A percentile compares a stretch with the other conserved stretches of the same genome.
These are phyloP conservation scores for Antrozous pallidus DNA, from an alignment of 2,797 vertebrate genomes.

Conservation along the genomic window DNA sequence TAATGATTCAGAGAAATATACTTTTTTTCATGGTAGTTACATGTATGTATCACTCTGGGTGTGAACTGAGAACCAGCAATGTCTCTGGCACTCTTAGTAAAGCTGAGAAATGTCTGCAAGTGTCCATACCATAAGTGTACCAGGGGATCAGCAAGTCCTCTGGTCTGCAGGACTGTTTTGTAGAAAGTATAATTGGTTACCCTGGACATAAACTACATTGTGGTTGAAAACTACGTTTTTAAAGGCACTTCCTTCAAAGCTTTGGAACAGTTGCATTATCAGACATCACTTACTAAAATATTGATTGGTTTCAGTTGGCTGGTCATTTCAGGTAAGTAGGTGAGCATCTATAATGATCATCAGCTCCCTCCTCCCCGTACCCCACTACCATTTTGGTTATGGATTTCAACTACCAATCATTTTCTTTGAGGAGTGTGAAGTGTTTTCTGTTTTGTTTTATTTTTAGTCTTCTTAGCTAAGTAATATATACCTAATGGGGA, in stretches of 20 bases:
- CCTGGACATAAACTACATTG: background rate
- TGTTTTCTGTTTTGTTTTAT: background rate
- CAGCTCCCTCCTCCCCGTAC: background rate
- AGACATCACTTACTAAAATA: conserved; percentile 3
- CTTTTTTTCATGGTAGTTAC: background rate
- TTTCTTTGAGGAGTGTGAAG: background rate
- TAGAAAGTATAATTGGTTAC: background rate
- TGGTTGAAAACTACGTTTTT: background rate
- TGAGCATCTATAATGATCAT: background rate
- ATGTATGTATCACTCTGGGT: background rate
- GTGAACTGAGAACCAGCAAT: background rate
- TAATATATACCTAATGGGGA: background rate
- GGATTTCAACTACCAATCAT: background rate
- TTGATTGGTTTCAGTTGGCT: conserved; percentile 15
- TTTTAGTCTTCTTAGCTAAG: background rate
- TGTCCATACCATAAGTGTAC: background rate
- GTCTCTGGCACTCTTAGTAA: background rate
- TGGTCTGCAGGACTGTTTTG: background rate
- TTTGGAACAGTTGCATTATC: background rate
- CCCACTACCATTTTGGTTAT: background rate
- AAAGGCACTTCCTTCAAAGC: conserved; percentile 14
- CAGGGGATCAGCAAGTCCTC: background rate
- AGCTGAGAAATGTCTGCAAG: background rate
- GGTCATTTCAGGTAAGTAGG: background rate
- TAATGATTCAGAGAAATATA: background rate